phyloP scores from a whole-genome alignment of 2,797 vertebrate species.

The Rhinatrema bivittatum region DNA sequence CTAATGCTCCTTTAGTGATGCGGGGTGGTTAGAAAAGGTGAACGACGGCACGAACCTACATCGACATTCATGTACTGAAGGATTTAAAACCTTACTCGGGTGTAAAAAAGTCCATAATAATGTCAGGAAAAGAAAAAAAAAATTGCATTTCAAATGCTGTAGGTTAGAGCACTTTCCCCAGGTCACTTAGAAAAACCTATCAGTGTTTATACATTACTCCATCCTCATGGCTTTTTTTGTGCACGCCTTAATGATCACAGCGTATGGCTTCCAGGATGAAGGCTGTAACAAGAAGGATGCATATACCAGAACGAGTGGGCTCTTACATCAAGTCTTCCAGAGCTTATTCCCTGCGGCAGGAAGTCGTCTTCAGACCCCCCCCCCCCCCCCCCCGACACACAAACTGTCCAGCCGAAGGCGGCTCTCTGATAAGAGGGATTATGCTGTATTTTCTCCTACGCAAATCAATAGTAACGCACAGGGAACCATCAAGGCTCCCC shows the following conservation, averaged over 20 bases:
- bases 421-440: slow-evolving; percentile 45
- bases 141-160: slow-evolving; percentile 42
- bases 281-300: slow-evolving; percentile 42
- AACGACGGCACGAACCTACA: slow-evolving; percentile 40
- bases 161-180: slow-evolving; percentile 41
- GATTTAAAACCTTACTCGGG: slow-evolving; percentile 50
- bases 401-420: slow-evolving; percentile 52
- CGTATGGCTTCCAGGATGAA: slow-evolving; percentile 55
- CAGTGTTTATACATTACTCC: slow-evolving; percentile 43
- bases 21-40: slow-evolving; percentile 41
- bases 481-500: slow-evolving; percentile 49
- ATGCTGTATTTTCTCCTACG: slow-evolving; percentile 31
- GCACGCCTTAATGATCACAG: slow-evolving; percentile 41
- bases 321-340: slow-evolving; percentile 53
- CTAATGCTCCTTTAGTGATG: slow-evolving; percentile 45
- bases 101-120: slow-evolving; percentile 36
- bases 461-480: slow-evolving; percentile 51
- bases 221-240: slow-evolving; percentile 49
- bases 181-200: slow-evolving; percentile 49
- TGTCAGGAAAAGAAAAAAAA: slow-evolving; percentile 36
- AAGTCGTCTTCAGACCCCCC: slow-evolving; percentile 61
- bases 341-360: slow-evolving; percentile 38
- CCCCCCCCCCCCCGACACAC: too few relatives aligned
- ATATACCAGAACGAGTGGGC: slow-evolving; percentile 49
- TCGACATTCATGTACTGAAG: slow-evolving; percentile 56